Evolutionary conservation across 2,888 invertebrate species (phyloP), one percentile per base, ranked within the genome.

Genomic region (Notodonta ziczac): DNA sequence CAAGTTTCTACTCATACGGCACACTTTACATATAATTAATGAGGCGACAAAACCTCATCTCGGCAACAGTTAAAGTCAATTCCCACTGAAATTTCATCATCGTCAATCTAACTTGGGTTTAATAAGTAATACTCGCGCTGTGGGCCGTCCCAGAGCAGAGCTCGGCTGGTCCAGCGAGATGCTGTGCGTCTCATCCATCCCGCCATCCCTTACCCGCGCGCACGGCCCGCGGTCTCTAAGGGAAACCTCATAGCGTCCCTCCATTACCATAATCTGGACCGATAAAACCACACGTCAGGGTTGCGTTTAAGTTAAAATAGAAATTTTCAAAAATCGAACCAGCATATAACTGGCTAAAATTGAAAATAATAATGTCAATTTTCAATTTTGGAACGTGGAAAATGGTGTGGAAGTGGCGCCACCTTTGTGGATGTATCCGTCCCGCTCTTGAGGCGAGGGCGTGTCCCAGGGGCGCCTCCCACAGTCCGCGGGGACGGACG

Each of bases 361-460:
- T 60, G 40, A 35, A 14, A 44, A 59, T 44, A 52, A 42, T 61
- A 46, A 51, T 13, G 42, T 55, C 44, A 6, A 24, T 69, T 80
- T 75, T 59, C 54, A 57, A 69, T 66, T 74, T 75, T 62, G 68
- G 70, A 70, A 62, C 60, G 55, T 61, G 53, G 61, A 67, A 69
- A 66, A 62, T 44, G 62, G 61, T 55, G 74, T 63, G 66, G 60
- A 80, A 85, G 91, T 91, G 90, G 92, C 92, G 92, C 92, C 92
- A 88, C 79, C 92, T 89, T 73, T 71, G 75, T 57, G 68, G 74
- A 82, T 91, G 83, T 83, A 83, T 86, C 83, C 73, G 87, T 93
- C 92, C 86, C 85, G 91, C 94, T 94, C 94, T 88, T 84, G 91
- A 87, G 92, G 90, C 91, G 94, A 94, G 94, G 94, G 94, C 94